phyloP scores from a whole-genome alignment of 2,888 invertebrate species.

The Syritta pipiens region DNA sequence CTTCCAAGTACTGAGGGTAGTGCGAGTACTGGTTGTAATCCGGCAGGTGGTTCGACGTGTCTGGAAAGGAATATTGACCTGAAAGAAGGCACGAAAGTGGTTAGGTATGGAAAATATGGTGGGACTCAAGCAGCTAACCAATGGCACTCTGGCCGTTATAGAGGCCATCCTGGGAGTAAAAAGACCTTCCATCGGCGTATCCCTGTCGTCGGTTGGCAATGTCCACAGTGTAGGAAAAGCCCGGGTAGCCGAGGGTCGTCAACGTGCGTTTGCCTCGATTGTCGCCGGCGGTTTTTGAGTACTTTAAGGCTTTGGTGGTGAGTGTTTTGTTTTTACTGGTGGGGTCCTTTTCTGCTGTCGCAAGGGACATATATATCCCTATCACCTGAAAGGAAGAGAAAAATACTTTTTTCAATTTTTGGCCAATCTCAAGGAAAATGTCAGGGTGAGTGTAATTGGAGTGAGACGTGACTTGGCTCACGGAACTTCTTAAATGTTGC shows the following conservation, averaged over 20 bases:
- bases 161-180: constrained; percentile 74
- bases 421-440: too few species aligned
- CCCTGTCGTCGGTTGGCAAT: constrained; percentile 75
- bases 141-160: constrained; percentile 74
- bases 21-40: constrained; percentile 69
- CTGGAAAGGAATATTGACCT: constrained; percentile 67
- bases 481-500: too few species aligned
- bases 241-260: constrained; percentile 76
- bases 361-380: constrained; percentile 72
- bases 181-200: constrained; percentile 71
- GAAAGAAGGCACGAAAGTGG: not conserved
- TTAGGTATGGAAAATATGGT: not conserved
- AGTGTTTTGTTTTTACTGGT: constrained; percentile 65
- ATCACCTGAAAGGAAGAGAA: constrained; percentile 72
- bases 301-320: constrained; percentile 48
- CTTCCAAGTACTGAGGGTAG: constrained; percentile 83
- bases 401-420: too few species aligned
- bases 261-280: constrained; percentile 78
- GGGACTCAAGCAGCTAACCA: constrained; percentile 14
- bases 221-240: constrained; percentile 73
- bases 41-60: constrained; percentile 73
- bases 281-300: constrained; percentile 71
- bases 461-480: too few species aligned
- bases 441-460: too few species aligned
- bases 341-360: constrained; percentile 61